phyloP scores from a whole-genome alignment of 2,113 vertebrate species.

The Leptobrachium ailaonicum region DNA sequence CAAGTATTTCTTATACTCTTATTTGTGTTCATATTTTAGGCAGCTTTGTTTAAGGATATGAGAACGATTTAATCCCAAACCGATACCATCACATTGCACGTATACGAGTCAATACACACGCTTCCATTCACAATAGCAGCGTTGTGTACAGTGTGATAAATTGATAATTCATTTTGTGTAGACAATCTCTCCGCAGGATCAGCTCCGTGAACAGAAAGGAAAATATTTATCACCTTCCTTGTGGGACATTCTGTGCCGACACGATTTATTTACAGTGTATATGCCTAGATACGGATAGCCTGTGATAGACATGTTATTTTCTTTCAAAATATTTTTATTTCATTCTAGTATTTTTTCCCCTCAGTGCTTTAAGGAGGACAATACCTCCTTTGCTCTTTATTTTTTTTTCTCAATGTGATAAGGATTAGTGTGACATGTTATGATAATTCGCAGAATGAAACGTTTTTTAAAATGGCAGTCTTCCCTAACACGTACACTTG shows the following conservation, averaged over 20 bases:
- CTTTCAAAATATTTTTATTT: conserved; percentile 41
- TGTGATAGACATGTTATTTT: conserved; percentile 39
- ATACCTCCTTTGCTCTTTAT: conserved; percentile 22
- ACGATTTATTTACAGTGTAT: conserved; percentile 42
- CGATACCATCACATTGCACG: not conserved
- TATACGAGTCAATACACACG: not conserved
- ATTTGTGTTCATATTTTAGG: conserved; percentile 5
- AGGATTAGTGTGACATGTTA: conserved; percentile 45
- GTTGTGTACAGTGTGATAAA: conserved; percentile 35
- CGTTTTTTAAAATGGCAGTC: conserved; percentile 36
- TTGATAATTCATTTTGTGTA: conserved; percentile 44
- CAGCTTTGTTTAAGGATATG: conserved; percentile 6
- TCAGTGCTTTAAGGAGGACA: conserved; percentile 11
- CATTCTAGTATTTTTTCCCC: conserved; percentile 19
- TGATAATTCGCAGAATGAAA: conserved; percentile 31
- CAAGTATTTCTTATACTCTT: not conserved
- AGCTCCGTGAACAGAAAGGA: conserved; percentile 42
- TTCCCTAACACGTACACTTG: conserved; percentile 44
- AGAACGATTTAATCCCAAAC: conserved; percentile 1
- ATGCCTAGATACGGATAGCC: conserved; percentile 34
- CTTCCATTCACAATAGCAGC: conserved; percentile 4
- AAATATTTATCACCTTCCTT: conserved; percentile 41
- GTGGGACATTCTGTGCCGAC: conserved; percentile 39
- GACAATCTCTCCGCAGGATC: conserved; percentile 40
- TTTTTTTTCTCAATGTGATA: conserved; percentile 29